Evolutionary conservation across 2,113 vertebrate species (phyloP).

Genomic region (Silurus meridionalis): DNA sequence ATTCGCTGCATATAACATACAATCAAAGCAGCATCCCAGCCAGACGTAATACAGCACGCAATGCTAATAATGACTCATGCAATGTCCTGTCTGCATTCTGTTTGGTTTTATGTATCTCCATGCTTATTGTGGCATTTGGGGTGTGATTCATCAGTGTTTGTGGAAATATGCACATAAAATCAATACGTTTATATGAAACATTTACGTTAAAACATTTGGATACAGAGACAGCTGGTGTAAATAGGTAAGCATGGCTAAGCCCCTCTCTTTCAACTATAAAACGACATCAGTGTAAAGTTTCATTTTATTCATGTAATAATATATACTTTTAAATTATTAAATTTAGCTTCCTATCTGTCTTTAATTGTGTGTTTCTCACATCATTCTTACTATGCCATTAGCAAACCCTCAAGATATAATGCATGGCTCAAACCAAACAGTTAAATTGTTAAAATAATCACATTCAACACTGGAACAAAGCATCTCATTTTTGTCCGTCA

Average conservation of each 20-base stretch:
- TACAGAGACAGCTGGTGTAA: not conserved
- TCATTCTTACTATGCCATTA: not conserved
- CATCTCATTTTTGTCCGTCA: not conserved
- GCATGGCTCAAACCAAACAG: not conserved
- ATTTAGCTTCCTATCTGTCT: too few relatives aligned
- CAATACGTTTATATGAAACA: not conserved
- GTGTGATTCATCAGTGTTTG: constrained; percentile 19
- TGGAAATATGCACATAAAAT: constrained; percentile 5
- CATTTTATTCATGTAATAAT: not conserved
- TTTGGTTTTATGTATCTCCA: constrained; percentile 29
- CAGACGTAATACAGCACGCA: constrained; percentile 43
- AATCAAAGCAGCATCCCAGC: constrained; percentile 49
- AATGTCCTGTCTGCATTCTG: constrained; percentile 36
- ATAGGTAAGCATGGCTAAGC: not conserved
- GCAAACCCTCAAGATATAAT: not conserved
- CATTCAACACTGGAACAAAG: not conserved
- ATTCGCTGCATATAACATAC: constrained; percentile 55
- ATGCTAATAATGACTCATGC: constrained; percentile 48
- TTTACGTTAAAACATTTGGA: not conserved
- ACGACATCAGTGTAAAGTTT: not conserved
- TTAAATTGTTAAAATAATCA: not conserved
- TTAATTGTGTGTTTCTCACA: too few relatives aligned
- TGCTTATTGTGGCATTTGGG: constrained; percentile 27
- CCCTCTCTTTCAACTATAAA: not conserved
- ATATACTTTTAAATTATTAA: not conserved